These are phyloP conservation scores for Psittacula cyanocephala DNA, from an alignment of 2,113 vertebrate species.

Conservation along the genomic window DNA sequence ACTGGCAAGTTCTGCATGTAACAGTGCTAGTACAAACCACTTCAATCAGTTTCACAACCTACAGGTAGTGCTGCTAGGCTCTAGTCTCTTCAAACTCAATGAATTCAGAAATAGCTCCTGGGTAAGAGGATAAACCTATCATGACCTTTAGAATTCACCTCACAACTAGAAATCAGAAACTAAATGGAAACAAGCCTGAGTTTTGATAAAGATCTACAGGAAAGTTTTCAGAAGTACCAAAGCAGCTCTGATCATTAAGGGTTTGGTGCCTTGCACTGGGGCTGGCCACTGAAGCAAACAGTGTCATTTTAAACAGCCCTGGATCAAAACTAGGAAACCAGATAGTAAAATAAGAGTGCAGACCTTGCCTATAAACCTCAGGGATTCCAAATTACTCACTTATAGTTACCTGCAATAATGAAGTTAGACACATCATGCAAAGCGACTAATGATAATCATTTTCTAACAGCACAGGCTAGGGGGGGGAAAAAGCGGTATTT, in stretches of 20 bases:
- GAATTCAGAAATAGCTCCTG: background rate
- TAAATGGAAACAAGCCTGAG: background rate
- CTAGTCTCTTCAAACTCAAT: background rate
- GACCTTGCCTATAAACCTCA: background rate
- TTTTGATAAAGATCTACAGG: background rate
- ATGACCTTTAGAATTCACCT: background rate
- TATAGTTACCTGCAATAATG: background rate
- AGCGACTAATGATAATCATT: background rate
- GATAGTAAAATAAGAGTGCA: background rate
- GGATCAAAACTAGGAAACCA: background rate
- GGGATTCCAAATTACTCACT: background rate
- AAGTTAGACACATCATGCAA: background rate
- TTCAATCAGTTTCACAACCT: background rate
- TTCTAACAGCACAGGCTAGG: background rate
- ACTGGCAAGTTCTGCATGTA: background rate
- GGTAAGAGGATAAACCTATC: background rate
- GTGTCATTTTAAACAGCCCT: background rate
- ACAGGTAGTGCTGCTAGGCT: background rate
- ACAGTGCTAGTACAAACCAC: too few species aligned
- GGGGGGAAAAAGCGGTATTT: background rate
- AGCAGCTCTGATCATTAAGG: background rate
- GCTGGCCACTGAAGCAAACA: background rate
- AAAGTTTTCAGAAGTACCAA: background rate
- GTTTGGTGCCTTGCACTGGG: background rate
- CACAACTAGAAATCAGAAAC: background rate